Evolutionary conservation across 2,888 invertebrate genomes (phyloP), one percentile per base, ranked within the genome.

Genomic region (Conus canariensis): DNA sequence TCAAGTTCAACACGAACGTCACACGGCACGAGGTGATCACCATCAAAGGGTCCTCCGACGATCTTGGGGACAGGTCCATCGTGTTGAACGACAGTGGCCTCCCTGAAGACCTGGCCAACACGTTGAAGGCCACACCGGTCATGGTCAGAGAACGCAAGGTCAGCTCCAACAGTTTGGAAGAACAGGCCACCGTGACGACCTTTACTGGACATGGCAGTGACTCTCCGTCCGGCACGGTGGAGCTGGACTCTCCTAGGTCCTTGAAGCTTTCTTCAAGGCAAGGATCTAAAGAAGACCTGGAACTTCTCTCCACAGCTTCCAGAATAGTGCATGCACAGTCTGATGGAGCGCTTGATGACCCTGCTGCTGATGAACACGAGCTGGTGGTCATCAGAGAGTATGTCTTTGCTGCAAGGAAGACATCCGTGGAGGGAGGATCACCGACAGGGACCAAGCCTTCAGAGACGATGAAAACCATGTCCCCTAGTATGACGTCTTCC

Each of bases 281-380:
- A 1, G 67, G 86, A 22, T 22, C 77, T 6, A n/a, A 30, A 77
- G 64, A 89, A 67, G 82, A 89, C 80, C 56, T 82, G 87, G 86
- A 88, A 19, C n/a, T 85, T 7, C n/a, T 88, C 88, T 83, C 90
- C 85, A 85, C 60, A 8, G 86, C 86, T 45, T 86, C 86, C 64
- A 86, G 45, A 60, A 86, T 86, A 30, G 64, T 67, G 30, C 86
- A 86, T n/a, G 64, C 86, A 4, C 86, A 86, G n/a, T 86, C 64
- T 9, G 86, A 67, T 22, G 82, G 82, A n/a, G 9, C 14, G 56
- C 56, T 60, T 1, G 86, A 86, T 2, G 64, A 86, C 45, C 45
- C 86, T 1, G 67, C 86, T 45, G 86, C 30, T 8, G 86, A 64
- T 60, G 86, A 86, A 7, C 86, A 64, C 22, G 86, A 86, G 45